phyloP scores from a whole-genome alignment of 2,888 invertebrate species.

The Ophion slaviceki region DNA sequence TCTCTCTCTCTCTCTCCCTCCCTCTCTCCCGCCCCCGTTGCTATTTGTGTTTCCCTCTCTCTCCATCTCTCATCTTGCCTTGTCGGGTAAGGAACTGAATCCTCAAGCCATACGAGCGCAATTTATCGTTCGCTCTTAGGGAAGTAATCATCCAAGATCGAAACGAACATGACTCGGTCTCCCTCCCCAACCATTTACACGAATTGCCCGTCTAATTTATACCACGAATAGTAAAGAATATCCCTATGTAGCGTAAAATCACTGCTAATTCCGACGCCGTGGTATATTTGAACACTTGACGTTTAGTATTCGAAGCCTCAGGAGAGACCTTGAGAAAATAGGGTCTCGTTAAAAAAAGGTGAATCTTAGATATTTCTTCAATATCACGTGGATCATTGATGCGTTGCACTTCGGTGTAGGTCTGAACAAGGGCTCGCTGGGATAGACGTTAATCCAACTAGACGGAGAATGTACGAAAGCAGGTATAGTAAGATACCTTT shows the following conservation, averaged over 20 bases:
- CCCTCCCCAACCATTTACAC: background rate
- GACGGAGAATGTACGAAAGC: too few species aligned
- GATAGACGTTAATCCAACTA: too few species aligned
- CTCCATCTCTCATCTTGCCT: background rate
- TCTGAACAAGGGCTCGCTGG: too few species aligned
- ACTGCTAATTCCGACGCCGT: background rate
- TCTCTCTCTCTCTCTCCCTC: too few species aligned
- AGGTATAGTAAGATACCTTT: too few species aligned
- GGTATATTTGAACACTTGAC: background rate
- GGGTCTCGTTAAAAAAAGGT: background rate
- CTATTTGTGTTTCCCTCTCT: background rate
- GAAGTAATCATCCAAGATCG: slow-evolving; percentile 57
- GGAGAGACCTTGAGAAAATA: background rate
- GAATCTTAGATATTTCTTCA: background rate
- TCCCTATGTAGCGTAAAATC: background rate
- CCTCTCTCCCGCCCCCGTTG: too few species aligned
- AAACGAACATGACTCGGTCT: slow-evolving; percentile 25
- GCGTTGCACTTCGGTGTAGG: too few species aligned
- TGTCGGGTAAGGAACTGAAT: slow-evolving; percentile 38
- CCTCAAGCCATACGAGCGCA: slow-evolving; percentile 59
- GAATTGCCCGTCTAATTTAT: slow-evolving; percentile 2
- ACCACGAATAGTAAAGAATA: background rate
- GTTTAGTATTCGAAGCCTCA: background rate
- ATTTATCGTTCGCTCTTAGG: slow-evolving; percentile 57
- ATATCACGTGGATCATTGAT: background rate